phyloP scores from a whole-genome alignment of 2,888 invertebrate genomes.

The Eilema depressum region DNA sequence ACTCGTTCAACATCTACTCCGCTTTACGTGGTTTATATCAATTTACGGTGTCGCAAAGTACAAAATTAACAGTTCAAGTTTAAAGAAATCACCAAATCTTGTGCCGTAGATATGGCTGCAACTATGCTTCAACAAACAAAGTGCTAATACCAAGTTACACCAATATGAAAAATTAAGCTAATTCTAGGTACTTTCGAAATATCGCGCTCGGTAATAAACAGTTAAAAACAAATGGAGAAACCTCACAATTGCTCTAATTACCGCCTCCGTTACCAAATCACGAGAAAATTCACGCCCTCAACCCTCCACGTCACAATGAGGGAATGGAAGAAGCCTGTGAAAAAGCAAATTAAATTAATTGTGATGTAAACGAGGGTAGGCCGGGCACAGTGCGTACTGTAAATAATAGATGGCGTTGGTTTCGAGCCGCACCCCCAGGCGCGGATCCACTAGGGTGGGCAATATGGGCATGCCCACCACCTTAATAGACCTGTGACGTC shows the following conservation, averaged over 20 bases:
- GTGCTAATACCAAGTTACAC: conserved; percentile 49
- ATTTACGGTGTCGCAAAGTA: neutral
- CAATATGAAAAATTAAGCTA: conserved; percentile 61
- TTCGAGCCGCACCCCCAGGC: conserved; percentile 71
- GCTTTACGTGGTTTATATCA: neutral
- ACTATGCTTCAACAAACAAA: conserved; percentile 37
- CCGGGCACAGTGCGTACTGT: conserved; percentile 71
- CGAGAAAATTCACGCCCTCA: conserved; percentile 83
- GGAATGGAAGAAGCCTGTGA: conserved; percentile 84
- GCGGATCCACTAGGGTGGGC: too few relatives aligned
- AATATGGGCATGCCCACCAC: too few relatives aligned
- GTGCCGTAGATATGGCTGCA: conserved; percentile 20
- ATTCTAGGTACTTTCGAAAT: conserved; percentile 67
- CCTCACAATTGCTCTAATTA: conserved; percentile 84
- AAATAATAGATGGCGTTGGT: conserved; percentile 78
- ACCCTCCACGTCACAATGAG: conserved; percentile 79
- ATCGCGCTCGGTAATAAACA: conserved; percentile 73
- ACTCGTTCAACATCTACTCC: neutral
- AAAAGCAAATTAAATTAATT: conserved; percentile 86
- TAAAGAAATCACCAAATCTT: conserved; percentile 17
- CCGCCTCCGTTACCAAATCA: conserved; percentile 83
- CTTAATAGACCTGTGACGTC: too few relatives aligned
- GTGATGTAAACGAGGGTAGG: conserved; percentile 85
- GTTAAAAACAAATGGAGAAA: conserved; percentile 81
- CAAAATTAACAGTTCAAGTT: neutral